Evolutionary conservation across 2,888 invertebrate species (phyloP), one percentile per base, ranked within the genome.

Genomic region (Quadroppia sp.): DNA sequence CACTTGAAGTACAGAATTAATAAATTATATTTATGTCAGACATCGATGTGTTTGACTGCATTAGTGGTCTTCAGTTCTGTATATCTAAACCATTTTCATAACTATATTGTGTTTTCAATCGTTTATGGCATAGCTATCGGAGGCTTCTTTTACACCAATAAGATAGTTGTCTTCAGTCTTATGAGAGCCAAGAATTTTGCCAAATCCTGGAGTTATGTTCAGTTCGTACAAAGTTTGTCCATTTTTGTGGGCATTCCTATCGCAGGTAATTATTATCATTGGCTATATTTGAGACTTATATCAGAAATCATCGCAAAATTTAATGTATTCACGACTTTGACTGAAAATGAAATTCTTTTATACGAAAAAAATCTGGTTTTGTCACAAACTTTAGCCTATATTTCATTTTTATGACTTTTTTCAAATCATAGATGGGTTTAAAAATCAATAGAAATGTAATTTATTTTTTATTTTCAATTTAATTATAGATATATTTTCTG

Each of bases 121-220:
- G 11, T 40, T 20, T 64, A 64, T 13, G 64, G 64, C 36, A 64
- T 64, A 23, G 15, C 64, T 17, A 40, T 64, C 23, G 64, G 64
- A 32, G 30, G 30, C 2, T 64, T 64, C 40, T 20, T 36, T 64
- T 64, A 64, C 64, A 40, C 64, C 6, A 64, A 64, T 17, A 64
- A 64, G 40, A 64, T 64, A 9, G 20, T 64, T 13, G 64, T 64
- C 15, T 64, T 40, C 40, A 64, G 64, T 64, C 20, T 64, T 20
- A 64, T 64, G 23, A 64, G 40, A 64, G 64, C 64, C 1, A 64
- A 64, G n/a, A 64, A 36, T 17, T 64, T 64, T 40, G 64, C 36
- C 17, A 64, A 40, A 32, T 36, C 64, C 20, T 64, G 64, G 64
- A 30, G 30, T 64, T 64, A 64, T 23, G 64, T 64, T 20, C 64